Evolutionary conservation across 2,113 vertebrate species (phyloP).

Genomic region (Hippocampus barbouri): DNA sequence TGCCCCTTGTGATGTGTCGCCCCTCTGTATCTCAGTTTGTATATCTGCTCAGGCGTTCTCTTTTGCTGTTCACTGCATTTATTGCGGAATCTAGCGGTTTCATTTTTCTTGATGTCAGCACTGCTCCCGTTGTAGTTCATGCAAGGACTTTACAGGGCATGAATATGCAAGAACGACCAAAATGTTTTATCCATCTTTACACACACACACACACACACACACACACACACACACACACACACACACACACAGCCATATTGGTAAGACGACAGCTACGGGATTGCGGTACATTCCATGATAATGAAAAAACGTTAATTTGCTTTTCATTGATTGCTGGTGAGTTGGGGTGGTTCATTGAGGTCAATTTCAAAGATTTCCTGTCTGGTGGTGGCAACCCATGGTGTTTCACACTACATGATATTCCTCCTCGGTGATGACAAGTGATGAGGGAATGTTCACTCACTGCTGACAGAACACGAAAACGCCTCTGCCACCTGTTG

Average conservation of each 20-base stretch:
- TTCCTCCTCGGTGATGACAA: slow-evolving; percentile 62
- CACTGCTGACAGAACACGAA: slow-evolving; percentile 35
- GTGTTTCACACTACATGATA: slow-evolving; percentile 60
- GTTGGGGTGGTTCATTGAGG: slow-evolving; percentile 41
- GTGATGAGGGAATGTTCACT: slow-evolving; percentile 49
- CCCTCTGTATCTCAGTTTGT: slow-evolving; percentile 28
- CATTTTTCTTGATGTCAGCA: slow-evolving; percentile 27
- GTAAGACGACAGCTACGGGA: neutral
- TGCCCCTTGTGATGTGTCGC: slow-evolving; percentile 33
- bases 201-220: slow-evolving; percentile 1
- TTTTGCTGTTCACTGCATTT: slow-evolving; percentile 30
- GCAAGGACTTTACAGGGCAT: slow-evolving; percentile 9
- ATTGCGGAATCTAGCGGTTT: slow-evolving; percentile 35
- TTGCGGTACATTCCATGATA: slow-evolving; percentile 14
- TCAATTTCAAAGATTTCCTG: slow-evolving; percentile 69
- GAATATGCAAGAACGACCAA: neutral
- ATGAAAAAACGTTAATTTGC: slow-evolving; percentile 57
- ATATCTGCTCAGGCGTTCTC: slow-evolving; percentile 22
- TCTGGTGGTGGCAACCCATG: slow-evolving; percentile 57
- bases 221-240: neutral
- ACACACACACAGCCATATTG: neutral
- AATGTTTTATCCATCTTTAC: slow-evolving; percentile 15
- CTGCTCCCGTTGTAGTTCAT: slow-evolving; percentile 22
- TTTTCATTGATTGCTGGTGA: slow-evolving; percentile 59
- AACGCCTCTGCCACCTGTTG: slow-evolving; percentile 11